Evolutionary conservation across 2,113 vertebrate genomes (phyloP).

Genomic region (Myrmecobius fasciatus): DNA sequence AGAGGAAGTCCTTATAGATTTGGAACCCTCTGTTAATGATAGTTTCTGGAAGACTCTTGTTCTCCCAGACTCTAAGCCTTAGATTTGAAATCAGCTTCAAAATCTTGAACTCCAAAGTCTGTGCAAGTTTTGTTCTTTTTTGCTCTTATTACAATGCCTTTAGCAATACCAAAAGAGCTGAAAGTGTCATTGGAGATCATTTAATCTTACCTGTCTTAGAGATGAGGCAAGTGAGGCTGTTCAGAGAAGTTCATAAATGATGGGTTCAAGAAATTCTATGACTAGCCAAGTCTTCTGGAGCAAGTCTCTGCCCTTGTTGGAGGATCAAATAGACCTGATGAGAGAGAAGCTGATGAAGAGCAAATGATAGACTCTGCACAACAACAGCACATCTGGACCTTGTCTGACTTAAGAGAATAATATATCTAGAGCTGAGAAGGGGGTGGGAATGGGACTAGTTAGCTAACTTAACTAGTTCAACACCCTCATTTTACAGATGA

Average conservation of each 20-base stretch:
- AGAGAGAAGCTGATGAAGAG: neutral
- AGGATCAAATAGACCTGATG: neutral
- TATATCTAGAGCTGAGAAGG: neutral
- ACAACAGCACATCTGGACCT: neutral
- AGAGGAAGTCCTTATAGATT: neutral
- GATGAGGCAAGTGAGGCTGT: neutral
- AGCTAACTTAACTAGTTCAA: neutral
- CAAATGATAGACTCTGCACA: neutral
- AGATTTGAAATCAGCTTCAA: neutral
- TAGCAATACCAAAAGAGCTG: neutral
- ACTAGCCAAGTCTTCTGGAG: neutral
- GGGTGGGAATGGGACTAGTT: neutral
- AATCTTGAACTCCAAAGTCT: neutral
- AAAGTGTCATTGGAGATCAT: neutral
- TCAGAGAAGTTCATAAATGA: neutral
- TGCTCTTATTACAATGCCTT: neutral
- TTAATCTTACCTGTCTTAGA: neutral
- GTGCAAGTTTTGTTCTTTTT: neutral
- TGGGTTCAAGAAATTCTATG: neutral
- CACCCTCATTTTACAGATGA: neutral
- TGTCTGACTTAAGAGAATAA: neutral
- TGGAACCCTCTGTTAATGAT: neutral
- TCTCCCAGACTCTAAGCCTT: neutral
- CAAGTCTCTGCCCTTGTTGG: neutral
- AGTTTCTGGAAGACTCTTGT: neutral